Evolutionary conservation across 2,888 invertebrate species (phyloP).

Genomic region (Aspidapion aeneum): DNA sequence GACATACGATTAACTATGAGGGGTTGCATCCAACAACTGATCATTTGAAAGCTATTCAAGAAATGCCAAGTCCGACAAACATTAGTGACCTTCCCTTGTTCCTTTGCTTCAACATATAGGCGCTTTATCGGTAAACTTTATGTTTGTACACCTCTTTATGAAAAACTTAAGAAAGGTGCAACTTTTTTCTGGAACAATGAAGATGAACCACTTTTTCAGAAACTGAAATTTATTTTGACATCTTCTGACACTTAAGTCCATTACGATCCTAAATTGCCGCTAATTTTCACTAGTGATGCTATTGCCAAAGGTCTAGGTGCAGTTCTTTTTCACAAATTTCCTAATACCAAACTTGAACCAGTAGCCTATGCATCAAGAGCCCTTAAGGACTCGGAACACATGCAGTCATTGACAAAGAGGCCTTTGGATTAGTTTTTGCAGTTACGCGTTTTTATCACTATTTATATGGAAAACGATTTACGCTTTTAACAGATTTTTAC

Average conservation of each 20-base stretch:
- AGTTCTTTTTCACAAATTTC: constrained; percentile 17
- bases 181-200: constrained; percentile 14
- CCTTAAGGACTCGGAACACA: constrained; percentile 19
- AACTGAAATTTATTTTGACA: constrained; percentile 16
- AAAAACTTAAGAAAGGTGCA: constrained; percentile 14
- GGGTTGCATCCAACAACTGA: constrained; percentile 20
- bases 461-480: constrained; percentile 14
- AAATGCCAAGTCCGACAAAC: constrained; percentile 18
- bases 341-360: constrained; percentile 5
- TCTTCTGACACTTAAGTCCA: constrained; percentile 15
- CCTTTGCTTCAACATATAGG: constrained; percentile 9
- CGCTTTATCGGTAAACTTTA: constrained; percentile 16
- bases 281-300: constrained; percentile 19
- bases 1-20: constrained; percentile 21
- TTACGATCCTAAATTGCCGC: constrained; percentile 16
- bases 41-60: constrained; percentile 18
- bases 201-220: constrained; percentile 15
- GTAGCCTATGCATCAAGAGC: constrained; percentile 15
- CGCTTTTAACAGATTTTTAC: constrained; percentile 16
- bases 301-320: constrained; percentile 16
- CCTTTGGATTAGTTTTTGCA: constrained; percentile 19
- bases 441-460: constrained; percentile 18
- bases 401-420: constrained; percentile 24
- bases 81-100: constrained; percentile 20
- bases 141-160: constrained; percentile 16